Evolutionary conservation across 2,888 invertebrate genomes (phyloP).

Genomic region (Oscheius onirici): DNA sequence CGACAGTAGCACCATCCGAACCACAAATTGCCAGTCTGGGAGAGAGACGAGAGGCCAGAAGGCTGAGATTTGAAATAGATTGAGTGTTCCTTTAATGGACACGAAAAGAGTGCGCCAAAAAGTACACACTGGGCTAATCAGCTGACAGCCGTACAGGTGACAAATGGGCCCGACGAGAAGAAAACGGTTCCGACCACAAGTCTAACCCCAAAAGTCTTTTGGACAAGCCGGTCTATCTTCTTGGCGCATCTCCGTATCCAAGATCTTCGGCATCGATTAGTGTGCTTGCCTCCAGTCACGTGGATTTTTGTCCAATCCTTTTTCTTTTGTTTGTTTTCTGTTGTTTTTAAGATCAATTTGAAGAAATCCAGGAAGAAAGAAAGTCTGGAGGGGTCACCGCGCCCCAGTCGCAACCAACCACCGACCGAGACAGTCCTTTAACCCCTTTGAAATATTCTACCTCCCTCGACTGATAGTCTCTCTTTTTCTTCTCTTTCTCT

Average conservation of each 20-base stretch:
- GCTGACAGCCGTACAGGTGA: not conserved
- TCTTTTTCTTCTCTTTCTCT: constrained; percentile 6
- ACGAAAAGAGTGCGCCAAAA: not conserved
- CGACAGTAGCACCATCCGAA: constrained; percentile 9
- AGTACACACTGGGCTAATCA: not conserved
- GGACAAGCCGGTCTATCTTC: not conserved
- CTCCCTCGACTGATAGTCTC: not conserved
- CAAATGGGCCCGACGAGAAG: not conserved
- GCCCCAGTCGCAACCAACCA: not conserved
- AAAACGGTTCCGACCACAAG: not conserved
- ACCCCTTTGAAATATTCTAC: constrained; percentile 1
- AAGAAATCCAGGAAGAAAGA: not conserved
- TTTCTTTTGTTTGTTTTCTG: not conserved
- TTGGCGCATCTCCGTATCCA: constrained; percentile 11
- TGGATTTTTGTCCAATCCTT: not conserved
- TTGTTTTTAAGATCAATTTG: not conserved
- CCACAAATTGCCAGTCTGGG: constrained; percentile 9
- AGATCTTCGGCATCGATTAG: constrained; percentile 19
- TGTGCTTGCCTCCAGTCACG: not conserved
- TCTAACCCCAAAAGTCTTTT: not conserved
- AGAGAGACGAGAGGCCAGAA: not conserved
- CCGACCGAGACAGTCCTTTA: constrained; percentile 7
- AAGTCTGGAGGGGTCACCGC: not conserved
- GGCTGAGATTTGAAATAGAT: not conserved
- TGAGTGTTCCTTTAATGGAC: not conserved